A percentile compares a stretch with the other conserved stretches of the same genome.
Conservation (phyloP, 2,113 vertebrate genomes). For the Rhabdornis inornatus region DNA sequence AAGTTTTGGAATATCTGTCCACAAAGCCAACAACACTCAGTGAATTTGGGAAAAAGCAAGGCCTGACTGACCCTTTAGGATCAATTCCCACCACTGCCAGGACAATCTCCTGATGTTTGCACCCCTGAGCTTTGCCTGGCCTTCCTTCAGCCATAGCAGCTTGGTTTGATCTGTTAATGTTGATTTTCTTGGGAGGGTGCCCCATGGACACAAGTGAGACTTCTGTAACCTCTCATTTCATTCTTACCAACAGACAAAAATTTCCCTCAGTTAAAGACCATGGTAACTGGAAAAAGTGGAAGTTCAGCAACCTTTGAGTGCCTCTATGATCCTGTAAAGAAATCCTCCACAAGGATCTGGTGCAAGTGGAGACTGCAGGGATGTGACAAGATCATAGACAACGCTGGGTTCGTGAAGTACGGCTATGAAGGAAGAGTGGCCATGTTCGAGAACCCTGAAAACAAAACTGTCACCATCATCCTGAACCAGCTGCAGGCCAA, state of each 20-base stretch:
- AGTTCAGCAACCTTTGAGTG: conserved; percentile 64
- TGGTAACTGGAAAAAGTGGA: conserved; percentile 11
- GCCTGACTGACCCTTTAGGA: not conserved
- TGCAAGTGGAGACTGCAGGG: conserved; percentile 40
- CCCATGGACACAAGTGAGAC: accelerated
- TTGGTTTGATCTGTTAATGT: not conserved
- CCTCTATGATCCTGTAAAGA: not conserved
- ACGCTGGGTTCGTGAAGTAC: accelerated
- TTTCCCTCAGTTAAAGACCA: not conserved
- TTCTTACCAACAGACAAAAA: conserved; percentile 45
- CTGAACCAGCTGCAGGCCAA: conserved; percentile 60
- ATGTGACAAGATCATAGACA: conserved; percentile 46
- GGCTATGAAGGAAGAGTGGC: conserved; percentile 30
- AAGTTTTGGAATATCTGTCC: not conserved
- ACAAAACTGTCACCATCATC: conserved; percentile 19
- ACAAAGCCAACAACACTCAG: not conserved
- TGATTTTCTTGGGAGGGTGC: not conserved
- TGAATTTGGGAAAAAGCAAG: not conserved
- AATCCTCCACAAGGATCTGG: conserved; percentile 20
- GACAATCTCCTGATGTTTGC: not conserved
- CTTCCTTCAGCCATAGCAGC: not conserved
- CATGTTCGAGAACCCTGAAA: not conserved
- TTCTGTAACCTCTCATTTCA: accelerated
- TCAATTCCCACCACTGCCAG: not conserved
- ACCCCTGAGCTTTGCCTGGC: not conserved